Conservation (phyloP, 2,797 vertebrate genomes). For the Mus spretus region DNA sequence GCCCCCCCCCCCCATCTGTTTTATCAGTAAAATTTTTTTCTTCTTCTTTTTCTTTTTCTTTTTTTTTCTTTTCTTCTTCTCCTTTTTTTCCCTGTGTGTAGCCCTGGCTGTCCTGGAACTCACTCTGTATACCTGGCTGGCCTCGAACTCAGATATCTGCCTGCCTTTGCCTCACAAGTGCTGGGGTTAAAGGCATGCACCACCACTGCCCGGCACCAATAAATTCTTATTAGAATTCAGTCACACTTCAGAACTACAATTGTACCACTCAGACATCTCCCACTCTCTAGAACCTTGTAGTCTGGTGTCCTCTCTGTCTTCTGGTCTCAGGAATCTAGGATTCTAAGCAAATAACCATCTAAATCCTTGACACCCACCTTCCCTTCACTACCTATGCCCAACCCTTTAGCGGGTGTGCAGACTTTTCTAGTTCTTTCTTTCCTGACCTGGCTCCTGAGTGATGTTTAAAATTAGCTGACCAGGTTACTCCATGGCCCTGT, state of each 20-base stretch:
- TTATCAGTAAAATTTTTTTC: background rate
- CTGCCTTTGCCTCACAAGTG: too few relatives aligned
- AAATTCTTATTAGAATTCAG: slow-evolving; percentile 18
- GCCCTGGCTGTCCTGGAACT: too few relatives aligned
- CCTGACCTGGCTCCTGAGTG: background rate
- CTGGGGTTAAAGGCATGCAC: too few relatives aligned
- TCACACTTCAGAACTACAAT: background rate
- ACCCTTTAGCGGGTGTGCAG: background rate
- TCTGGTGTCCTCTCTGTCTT: background rate
- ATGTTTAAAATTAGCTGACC: background rate
- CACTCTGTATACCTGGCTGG: too few relatives aligned
- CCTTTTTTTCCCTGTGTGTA: too few relatives aligned
- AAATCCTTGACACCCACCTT: background rate
- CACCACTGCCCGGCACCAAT: background rate
- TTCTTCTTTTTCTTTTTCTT: too few relatives aligned
- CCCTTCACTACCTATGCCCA: background rate
- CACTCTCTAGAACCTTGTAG: background rate
- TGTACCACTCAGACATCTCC: background rate
- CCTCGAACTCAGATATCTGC: too few relatives aligned
- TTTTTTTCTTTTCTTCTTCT: too few relatives aligned
- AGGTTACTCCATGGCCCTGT: background rate
- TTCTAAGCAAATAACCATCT: background rate
- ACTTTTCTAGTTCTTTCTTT: background rate
- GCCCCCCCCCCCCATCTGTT: background rate
- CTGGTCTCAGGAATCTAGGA: background rate